Evolutionary conservation across 2,888 invertebrate species (phyloP).

Genomic region (Eupithecia subfuscata): DNA sequence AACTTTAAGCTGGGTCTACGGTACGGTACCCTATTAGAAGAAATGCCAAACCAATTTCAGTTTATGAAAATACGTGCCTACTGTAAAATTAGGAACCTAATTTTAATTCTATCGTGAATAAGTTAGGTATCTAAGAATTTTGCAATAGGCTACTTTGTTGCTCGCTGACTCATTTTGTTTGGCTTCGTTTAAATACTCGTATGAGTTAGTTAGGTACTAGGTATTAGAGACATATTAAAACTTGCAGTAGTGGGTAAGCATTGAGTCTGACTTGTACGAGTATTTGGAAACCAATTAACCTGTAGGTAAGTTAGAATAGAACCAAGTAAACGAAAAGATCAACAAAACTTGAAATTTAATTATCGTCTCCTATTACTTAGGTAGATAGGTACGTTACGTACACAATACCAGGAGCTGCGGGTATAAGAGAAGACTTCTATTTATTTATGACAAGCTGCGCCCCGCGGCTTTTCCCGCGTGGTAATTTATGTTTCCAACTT

Average conservation of each 20-base stretch:
- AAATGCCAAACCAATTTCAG: conserved; percentile 32
- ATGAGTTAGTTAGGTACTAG: neutral
- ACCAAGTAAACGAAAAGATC: neutral
- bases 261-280: neutral
- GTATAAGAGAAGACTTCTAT: neutral
- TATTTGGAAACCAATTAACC: neutral
- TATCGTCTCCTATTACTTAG: neutral
- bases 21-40: conserved; percentile 37
- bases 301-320: neutral
- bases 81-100: conserved; percentile 2
- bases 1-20: conserved; percentile 21
- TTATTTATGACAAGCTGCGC: neutral
- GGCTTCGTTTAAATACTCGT: conserved; percentile 45
- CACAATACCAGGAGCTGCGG: neutral
- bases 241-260: no score
- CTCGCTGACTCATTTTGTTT: conserved; percentile 49
- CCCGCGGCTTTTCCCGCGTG: no score
- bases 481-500: no score
- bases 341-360: neutral
- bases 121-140: neutral
- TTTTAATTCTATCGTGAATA: neutral
- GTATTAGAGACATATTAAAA: no score
- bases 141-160: neutral
- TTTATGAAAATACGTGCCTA: conserved; percentile 29
- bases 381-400: neutral